Base-by-base conservation (phyloP, 2,797 vertebrate genomes). In the Arrhamphus sclerolepis region DNA sequence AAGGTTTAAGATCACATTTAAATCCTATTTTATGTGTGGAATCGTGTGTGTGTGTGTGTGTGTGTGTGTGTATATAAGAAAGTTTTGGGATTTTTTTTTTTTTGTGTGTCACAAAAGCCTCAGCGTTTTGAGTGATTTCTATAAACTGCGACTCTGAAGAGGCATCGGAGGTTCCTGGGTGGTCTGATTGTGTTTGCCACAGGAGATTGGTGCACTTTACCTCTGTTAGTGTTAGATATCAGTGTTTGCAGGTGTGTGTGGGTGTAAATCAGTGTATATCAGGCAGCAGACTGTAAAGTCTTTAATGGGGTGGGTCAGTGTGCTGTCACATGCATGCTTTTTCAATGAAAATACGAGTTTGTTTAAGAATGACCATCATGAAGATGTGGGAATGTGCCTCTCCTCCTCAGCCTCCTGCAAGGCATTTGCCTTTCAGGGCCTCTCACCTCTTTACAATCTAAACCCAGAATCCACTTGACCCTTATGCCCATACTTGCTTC, bases 111-210 rank as follows among this genome's bases (percentile, higher is more conserved):
- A 57, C 3, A 18, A 13, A 1, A 10, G 11, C 39, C 40, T 48
- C 19, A 38, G 29, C 14, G 39, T 39, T 62, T 56, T 57, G 14
- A 0, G 11, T 48, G 40, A 51, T 42, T 70, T 53, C 48, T 0
- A 19, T 59, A 54, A 64, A 69, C 14, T 22, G 11, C 16, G 29
- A 38, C 19, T 86, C 74, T 82, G 81, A 81, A 78, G 78, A 74
- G 49, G 53, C 69, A 68, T 71, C 42, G 57, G 14, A 55, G 38
- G 57, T 72, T 81, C 50, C 73, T 89, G 84, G 85, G 88, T 89
- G 87, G 86, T 85, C 87, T 75, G 17, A 62, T 53, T 63, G 66
- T 31, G 1, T 55, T 77, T 62, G 62, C 62, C 67, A 64, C 66
- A 76, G 67, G 59, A 75, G 66, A 77, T 66, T 46, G 67, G 61